Conservation (phyloP, 2,113 vertebrate genomes). For the Mormyrus lacerda region DNA sequence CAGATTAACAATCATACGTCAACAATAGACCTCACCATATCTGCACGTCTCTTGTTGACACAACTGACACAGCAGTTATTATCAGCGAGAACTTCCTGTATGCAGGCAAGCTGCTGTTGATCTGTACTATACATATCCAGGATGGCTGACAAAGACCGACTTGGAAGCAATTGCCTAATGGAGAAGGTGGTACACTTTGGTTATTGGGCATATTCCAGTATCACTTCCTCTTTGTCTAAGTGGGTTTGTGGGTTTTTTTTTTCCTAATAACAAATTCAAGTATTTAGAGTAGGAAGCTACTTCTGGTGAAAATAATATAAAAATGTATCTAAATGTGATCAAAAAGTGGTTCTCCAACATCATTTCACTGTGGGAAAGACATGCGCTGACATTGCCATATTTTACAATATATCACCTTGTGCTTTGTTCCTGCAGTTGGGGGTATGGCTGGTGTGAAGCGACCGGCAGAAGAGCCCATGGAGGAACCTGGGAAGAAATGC, state of each 20-base stretch:
- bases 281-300: not conserved
- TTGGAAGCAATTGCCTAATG: not conserved
- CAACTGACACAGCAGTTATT: not conserved
- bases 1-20: not conserved
- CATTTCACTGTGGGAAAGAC: not conserved
- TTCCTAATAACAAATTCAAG: not conserved
- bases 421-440: slow-evolving; percentile 63
- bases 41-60: not conserved
- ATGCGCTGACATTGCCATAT: not conserved
- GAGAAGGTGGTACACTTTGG: not conserved
- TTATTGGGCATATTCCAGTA: not conserved
- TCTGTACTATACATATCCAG: not conserved
- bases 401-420: not conserved
- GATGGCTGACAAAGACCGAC: not conserved
- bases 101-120: not conserved
- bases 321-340: not conserved
- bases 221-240: not conserved
- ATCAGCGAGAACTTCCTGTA: not conserved
- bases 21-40: not conserved
- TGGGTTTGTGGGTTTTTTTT: not conserved
- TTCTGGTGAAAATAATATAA: not conserved
- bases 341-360: not conserved
- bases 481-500: slow-evolving; percentile 73
- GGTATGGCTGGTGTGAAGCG: slow-evolving; percentile 81
- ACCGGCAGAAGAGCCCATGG: slow-evolving; percentile 50